These are phyloP conservation scores for Seira sanloemensis DNA, from an alignment of 2,888 invertebrate species.

Conservation along the genomic window DNA sequence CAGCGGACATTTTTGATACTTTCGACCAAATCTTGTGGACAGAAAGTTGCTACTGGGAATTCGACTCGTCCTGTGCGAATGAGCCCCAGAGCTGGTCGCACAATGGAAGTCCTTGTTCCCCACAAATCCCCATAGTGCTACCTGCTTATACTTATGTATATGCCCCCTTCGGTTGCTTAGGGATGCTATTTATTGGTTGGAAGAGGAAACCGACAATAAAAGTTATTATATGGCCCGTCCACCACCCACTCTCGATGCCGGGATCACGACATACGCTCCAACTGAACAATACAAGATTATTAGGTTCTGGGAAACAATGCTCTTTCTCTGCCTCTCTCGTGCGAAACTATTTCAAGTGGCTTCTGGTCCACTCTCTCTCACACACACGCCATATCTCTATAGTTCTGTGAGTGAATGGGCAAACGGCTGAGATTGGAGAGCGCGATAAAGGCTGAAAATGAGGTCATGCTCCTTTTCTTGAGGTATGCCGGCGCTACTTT, in stretches of 20 bases:
- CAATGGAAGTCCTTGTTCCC: too few species aligned
- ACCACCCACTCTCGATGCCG: not conserved
- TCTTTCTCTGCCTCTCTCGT: not conserved
- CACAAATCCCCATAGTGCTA: too few species aligned
- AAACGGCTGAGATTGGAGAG: slow-evolving; percentile 30
- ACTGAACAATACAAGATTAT: too few species aligned
- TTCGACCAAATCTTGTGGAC: too few species aligned
- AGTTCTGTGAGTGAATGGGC: slow-evolving; percentile 25
- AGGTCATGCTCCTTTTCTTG: slow-evolving; percentile 62
- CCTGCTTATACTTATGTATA: too few species aligned
- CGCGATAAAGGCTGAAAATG: slow-evolving; percentile 57
- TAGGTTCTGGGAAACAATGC: too few species aligned
- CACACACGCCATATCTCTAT: slow-evolving; percentile 57
- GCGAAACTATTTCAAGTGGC: not conserved
- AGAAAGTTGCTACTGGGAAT: not conserved
- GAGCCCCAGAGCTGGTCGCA: too few species aligned
- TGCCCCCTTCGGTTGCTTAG: too few species aligned
- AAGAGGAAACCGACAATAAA: slow-evolving; percentile 10
- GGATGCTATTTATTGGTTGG: too few species aligned
- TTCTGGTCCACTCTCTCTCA: not conserved
- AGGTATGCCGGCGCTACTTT: slow-evolving; percentile 35
- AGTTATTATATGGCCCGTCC: not conserved
- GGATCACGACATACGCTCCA: too few species aligned
- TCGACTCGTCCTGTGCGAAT: too few species aligned
- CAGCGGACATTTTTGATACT: too few species aligned